Evolutionary conservation across 2,888 invertebrate genomes (phyloP).

Genomic region (Macrophya annulata): DNA sequence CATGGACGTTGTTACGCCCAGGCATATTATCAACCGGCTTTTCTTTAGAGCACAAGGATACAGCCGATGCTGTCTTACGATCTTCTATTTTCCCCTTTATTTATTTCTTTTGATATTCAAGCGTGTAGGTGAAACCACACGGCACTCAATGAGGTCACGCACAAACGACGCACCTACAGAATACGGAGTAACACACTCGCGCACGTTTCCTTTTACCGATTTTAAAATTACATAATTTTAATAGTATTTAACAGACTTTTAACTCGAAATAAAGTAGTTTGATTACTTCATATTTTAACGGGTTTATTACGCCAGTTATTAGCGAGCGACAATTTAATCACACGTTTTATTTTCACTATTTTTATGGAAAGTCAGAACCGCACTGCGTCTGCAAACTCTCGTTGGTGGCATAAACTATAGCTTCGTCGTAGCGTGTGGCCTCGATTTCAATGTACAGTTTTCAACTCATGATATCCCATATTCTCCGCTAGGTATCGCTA

Average conservation of each 20-base stretch:
- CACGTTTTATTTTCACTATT: slow-evolving; percentile 7
- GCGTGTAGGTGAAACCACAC: background rate
- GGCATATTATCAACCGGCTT: slow-evolving; percentile 22
- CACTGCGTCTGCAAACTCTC: slow-evolving; percentile 17
- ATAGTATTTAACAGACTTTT: background rate
- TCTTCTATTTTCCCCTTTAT: background rate
- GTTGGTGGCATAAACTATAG: slow-evolving; percentile 28
- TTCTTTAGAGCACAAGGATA: background rate
- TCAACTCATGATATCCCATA: background rate
- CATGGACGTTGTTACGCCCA: slow-evolving; percentile 62
- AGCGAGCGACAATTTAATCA: background rate
- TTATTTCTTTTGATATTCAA: background rate
- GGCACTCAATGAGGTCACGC: slow-evolving; percentile 29
- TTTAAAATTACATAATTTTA: background rate
- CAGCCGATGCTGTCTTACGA: background rate
- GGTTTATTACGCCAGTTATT: background rate
- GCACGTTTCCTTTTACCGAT: slow-evolving; percentile 11
- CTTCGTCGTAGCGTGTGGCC: background rate
- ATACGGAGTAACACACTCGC: slow-evolving; percentile 11
- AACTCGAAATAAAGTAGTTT: background rate
- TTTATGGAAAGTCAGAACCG: slow-evolving; percentile 15
- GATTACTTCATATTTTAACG: background rate
- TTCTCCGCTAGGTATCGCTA: slow-evolving; percentile 34
- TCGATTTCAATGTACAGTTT: slow-evolving; percentile 22
- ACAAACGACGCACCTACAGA: slow-evolving; percentile 19